Percentiles rank a stretch among this genome's conserved stretches.
phyloP scores from a whole-genome alignment of 2,113 vertebrate genomes.

The Glareola pratincola region DNA sequence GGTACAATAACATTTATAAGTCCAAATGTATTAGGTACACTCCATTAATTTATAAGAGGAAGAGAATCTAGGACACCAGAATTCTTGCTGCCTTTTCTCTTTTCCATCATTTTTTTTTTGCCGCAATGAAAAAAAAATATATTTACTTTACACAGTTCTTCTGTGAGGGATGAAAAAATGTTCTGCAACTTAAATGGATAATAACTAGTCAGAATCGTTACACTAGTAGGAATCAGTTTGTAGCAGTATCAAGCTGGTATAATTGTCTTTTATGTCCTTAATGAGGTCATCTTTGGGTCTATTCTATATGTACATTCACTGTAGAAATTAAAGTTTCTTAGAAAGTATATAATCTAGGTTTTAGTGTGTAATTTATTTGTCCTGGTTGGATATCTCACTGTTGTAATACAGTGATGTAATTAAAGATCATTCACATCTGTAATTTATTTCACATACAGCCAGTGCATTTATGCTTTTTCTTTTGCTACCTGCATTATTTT shows the following conservation, averaged over 20 bases:
- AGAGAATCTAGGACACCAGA: background rate
- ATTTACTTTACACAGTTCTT: background rate
- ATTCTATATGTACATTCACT: background rate
- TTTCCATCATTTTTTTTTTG: background rate
- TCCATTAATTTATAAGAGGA: background rate
- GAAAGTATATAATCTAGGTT: background rate
- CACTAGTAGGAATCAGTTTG: background rate
- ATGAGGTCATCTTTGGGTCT: background rate
- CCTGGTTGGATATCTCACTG: background rate
- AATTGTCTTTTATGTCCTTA: background rate
- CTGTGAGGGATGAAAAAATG: background rate
- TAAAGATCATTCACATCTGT: background rate
- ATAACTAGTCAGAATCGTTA: background rate
- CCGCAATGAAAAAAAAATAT: background rate
- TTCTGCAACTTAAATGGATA: background rate
- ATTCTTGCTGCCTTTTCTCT: background rate
- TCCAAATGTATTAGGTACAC: background rate
- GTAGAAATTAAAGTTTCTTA: background rate
- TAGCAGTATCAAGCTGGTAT: background rate
- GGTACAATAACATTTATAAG: constrained; percentile 9
- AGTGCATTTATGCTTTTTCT: background rate
- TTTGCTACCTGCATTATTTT: background rate
- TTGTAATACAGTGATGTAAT: background rate
- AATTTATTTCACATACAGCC: background rate
- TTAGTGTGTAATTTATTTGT: background rate